Evolutionary conservation across 1,140 invertebrate species (phyloP).

Genomic region (Colletes gigas): DNA sequence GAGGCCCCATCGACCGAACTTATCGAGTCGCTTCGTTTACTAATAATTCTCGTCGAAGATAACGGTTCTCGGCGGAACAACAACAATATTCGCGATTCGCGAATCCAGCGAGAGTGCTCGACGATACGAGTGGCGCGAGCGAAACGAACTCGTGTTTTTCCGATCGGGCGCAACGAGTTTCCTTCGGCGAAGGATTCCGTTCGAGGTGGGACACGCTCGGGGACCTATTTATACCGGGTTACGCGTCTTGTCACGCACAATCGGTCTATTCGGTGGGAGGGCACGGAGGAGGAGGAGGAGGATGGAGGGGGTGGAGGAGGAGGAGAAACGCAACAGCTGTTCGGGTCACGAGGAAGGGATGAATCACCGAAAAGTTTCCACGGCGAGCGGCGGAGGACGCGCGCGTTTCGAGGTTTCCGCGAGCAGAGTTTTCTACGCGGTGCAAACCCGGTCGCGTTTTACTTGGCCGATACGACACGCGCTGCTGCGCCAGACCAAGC

Average conservation of each 20-base stretch:
- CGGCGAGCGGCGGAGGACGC: too few relatives aligned
- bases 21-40: background rate
- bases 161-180: background rate
- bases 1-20: background rate
- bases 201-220: background rate
- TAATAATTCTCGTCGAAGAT: background rate
- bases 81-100: background rate
- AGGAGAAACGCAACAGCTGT: slow-evolving; percentile 52
- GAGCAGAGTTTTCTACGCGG: too few relatives aligned
- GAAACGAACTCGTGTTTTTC: background rate
- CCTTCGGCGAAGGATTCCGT: background rate
- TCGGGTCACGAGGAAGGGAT: slow-evolving; percentile 62
- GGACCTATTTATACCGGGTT: slow-evolving; percentile 50
- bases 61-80: background rate
- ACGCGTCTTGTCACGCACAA: slow-evolving; percentile 22
- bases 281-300: background rate
- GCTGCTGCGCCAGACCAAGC: slow-evolving; percentile 24
- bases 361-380: slow-evolving; percentile 77
- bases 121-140: background rate
- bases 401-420: background rate
- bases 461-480: slow-evolving; percentile 31
- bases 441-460: slow-evolving; percentile 25
- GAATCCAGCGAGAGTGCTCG: background rate
- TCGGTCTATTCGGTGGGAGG: background rate
- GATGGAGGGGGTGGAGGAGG: background rate